A percentile compares a stretch with the other conserved stretches of the same genome.
These are phyloP conservation scores for Ellobius talpinus DNA, from an alignment of 2,113 vertebrate species.

Conservation along the genomic window DNA sequence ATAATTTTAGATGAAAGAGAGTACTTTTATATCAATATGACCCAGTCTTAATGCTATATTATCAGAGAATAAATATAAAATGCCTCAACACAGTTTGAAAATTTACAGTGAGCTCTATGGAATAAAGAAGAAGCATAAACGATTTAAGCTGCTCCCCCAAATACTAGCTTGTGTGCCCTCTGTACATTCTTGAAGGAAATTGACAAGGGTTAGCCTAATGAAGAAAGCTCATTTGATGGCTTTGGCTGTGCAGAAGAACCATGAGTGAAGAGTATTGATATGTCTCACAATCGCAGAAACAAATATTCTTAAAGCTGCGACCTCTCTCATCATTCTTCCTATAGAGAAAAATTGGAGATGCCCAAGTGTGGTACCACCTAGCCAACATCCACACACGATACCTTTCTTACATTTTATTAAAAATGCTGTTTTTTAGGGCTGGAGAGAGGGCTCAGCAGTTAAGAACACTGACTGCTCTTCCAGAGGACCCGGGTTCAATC, in stretches of 20 bases:
- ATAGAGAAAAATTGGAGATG: slow-evolving; percentile 6
- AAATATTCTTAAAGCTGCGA: not conserved
- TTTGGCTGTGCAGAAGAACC: not conserved
- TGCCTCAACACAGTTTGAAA: not conserved
- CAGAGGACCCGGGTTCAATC: too few species aligned
- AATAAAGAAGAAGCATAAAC: slow-evolving; percentile 18
- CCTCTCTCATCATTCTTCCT: not conserved
- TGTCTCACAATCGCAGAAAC: slow-evolving; percentile 1
- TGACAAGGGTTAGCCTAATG: not conserved
- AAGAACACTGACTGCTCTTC: too few species aligned
- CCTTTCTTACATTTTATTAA: slow-evolving; percentile 27
- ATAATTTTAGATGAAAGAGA: slow-evolving; percentile 49
- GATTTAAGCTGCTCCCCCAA: slow-evolving; percentile 13
- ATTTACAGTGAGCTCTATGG: not conserved
- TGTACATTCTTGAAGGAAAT: slow-evolving; percentile 24
- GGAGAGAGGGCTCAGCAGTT: too few species aligned
- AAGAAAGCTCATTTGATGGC: slow-evolving; percentile 8
- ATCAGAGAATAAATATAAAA: slow-evolving; percentile 38
- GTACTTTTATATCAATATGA: not conserved
- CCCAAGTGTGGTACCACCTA: not conserved
- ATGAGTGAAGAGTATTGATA: not conserved
- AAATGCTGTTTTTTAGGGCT: not conserved
- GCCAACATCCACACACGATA: not conserved
- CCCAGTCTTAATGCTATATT: not conserved
- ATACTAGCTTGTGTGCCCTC: slow-evolving; percentile 29